Percentiles rank a stretch among this genome's conserved stretches.
These are phyloP conservation scores for Yponomeuta malinellus DNA, from an alignment of 2,888 invertebrate genomes.

Conservation along the genomic window DNA sequence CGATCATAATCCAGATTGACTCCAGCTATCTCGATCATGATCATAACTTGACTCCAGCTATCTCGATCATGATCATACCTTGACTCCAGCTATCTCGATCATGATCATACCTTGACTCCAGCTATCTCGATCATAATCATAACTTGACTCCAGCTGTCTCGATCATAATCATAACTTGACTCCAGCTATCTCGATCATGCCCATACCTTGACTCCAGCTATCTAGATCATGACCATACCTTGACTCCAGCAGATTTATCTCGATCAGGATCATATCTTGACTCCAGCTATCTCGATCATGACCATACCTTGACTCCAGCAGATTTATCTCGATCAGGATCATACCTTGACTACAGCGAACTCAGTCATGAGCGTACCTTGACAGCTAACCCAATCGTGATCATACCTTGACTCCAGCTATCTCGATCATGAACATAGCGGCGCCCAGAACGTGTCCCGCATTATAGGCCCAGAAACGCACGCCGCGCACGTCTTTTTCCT, in stretches of 20 bases:
- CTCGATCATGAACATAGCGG: constrained; percentile 99
- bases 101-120: constrained; percentile 87
- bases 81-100: constrained; percentile 99
- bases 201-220: constrained; percentile 35
- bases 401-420: constrained; percentile 95
- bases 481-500: constrained; percentile 97
- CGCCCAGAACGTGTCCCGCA: constrained; percentile 98
- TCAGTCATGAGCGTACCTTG: constrained; percentile 34
- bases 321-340: constrained; percentile 41
- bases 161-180: background rate
- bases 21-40: background rate
- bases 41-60: constrained; percentile 73
- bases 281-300: background rate
- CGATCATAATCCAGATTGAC: constrained; percentile 26
- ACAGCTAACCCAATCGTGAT: background rate
- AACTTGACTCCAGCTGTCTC: background rate
- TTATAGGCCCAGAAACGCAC: constrained; percentile 99
- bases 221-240: constrained; percentile 73
- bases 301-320: constrained; percentile 34
- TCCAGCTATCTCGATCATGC: background rate
- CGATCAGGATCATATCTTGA: background rate
- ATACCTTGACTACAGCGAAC: constrained; percentile 62
- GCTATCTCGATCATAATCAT: too few species aligned
- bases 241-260: background rate
- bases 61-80: constrained; percentile 55